Evolutionary conservation across 2,797 vertebrate genomes (phyloP).

Genomic region (Alcedo quadribrachys): DNA sequence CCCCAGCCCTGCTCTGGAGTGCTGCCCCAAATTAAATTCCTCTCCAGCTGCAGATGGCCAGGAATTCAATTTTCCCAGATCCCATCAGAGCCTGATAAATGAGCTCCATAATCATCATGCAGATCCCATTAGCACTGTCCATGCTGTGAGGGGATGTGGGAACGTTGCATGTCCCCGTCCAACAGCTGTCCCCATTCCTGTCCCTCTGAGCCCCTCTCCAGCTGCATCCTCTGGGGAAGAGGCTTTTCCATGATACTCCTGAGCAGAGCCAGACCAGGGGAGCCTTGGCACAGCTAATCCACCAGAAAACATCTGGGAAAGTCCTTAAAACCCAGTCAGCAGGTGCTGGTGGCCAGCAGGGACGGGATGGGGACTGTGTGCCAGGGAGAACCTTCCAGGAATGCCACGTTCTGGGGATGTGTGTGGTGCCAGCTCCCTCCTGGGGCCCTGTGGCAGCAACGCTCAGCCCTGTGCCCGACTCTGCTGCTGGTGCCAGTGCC

Average conservation of each 20-base stretch:
- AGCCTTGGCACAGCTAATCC: not conserved
- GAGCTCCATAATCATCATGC: not conserved
- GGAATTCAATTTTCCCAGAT: constrained; percentile 58
- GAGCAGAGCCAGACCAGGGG: not conserved
- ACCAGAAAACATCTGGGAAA: not conserved
- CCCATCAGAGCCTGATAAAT: constrained; percentile 20
- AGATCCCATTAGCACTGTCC: not conserved
- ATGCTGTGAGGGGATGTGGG: not conserved
- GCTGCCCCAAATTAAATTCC: constrained; percentile 32
- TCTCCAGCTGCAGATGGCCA: constrained; percentile 35
- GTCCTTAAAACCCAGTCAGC: not conserved
- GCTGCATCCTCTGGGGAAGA: not conserved
- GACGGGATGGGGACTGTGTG: not conserved
- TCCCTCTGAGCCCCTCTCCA: not conserved
- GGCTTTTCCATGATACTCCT: not conserved
- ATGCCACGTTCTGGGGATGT: not conserved
- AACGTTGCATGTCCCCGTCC: not conserved
- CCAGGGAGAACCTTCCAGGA: not conserved
- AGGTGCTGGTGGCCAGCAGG: not conserved
- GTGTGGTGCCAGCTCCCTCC: not conserved
- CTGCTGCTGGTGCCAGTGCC: not conserved
- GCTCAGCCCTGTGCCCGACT: not conserved
- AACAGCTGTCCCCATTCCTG: not conserved
- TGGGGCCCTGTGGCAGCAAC: not conserved
- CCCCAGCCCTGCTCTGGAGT: not conserved